Conservation (phyloP, 2,888 invertebrate species). For the Papilio elwesi region DNA sequence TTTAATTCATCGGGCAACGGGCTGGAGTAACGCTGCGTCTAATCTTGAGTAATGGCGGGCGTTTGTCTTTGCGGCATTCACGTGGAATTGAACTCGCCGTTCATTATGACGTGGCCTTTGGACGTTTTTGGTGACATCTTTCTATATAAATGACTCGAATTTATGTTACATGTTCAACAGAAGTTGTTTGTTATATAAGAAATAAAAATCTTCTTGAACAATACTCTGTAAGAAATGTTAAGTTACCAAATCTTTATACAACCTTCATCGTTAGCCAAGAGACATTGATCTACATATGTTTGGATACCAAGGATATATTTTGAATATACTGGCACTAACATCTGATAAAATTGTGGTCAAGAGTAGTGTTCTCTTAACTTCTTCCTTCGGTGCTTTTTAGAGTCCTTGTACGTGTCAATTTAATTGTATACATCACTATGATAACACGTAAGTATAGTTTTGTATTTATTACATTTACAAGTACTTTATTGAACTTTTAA, state of each 20-base stretch:
- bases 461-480: slow-evolving; percentile 28
- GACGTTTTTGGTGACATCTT: slow-evolving; percentile 30
- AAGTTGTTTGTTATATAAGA: not conserved
- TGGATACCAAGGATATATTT: too few relatives aligned
- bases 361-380: too few relatives aligned
- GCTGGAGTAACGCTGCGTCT: slow-evolving; percentile 52
- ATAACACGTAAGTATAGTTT: not conserved
- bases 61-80: slow-evolving; percentile 65
- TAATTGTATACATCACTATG: too few relatives aligned
- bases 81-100: slow-evolving; percentile 65
- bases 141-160: not conserved
- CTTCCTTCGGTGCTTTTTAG: too few relatives aligned
- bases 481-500: slow-evolving; percentile 31
- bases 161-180: not conserved
- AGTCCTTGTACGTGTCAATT: too few relatives aligned
- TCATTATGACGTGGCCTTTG: slow-evolving; percentile 50
- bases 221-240: too few relatives aligned
- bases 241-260: too few relatives aligned
- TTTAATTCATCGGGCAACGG: slow-evolving; percentile 48
- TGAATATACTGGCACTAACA: too few relatives aligned
- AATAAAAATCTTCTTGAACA: not conserved
- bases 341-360: too few relatives aligned
- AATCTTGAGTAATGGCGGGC: slow-evolving; percentile 71
- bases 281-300: too few relatives aligned
- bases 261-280: too few relatives aligned